Base-by-base conservation (phyloP, 2,113 vertebrate genomes). In the Coreoperca whiteheadi region DNA sequence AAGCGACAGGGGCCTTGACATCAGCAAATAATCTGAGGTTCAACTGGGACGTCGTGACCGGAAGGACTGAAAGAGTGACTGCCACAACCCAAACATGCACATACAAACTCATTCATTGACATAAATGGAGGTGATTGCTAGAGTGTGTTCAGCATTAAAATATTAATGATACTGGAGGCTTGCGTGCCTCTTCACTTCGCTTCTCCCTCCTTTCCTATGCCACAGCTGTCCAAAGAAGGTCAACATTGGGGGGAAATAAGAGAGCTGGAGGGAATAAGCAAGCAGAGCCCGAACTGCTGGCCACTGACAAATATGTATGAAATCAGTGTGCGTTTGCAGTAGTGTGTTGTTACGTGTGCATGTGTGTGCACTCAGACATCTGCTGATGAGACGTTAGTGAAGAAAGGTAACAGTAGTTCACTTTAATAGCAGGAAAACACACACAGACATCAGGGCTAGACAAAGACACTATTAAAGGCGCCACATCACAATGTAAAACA, bases 161-260 rank as follows among this genome's bases (percentile, higher is more conserved):
- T 83, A 93, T 89, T 75, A 60, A 93, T 92, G 81, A 73, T 74
- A 75, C 53, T 39, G 39, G 21, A 81, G 83, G 85, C 64, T 64
- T 77, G 72, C 65, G 37, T 86, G 70, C 79, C 53, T 74, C 50
- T 39, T 28, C 32, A 11, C 10, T 28, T 25, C 14, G 68, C 28
- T 56, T 48, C 0, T 28, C 39, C 21, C 14, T 64, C 39, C 59
- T 81, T 69, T 48, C 83, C 87, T 68, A n/a, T 88, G 87, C 84
- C 87, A 89, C 74, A 78, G 76, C 76, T 86, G 87, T 90, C 83
- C 76, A 70, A 77, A 87, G 85, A 94, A 94, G 93, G 92, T 93
- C 88, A 93, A 60, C 43, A 56, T 64, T 66, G 70, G 34, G 61
- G 60, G 61, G 54, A 77, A 82, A 78, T 69, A 78, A 87, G 66